Base-by-base conservation (phyloP, 1,140 invertebrate genomes). In the Drosophila hydei region DNA sequence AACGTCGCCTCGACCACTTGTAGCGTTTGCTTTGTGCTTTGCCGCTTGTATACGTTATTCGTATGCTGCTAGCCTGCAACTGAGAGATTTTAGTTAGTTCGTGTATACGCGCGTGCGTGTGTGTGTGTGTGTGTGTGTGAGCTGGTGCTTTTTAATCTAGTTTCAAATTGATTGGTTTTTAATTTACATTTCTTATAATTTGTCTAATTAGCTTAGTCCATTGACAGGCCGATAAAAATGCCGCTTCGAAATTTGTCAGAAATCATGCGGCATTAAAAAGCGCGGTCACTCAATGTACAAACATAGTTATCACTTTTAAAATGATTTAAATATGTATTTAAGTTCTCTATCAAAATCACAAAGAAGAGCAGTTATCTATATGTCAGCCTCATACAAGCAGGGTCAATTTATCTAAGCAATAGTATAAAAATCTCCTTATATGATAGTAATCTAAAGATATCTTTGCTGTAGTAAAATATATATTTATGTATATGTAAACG, bases 1-100 rank as follows among this genome's bases (percentile, higher is more conserved):
- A n/a, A n/a, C n/a, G n/a, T n/a, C 60, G n/a, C 6, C 1, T 33
- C n/a, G 23, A 55, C 75, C 78, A 81, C 78, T 78, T 81, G 78
- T 81, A 36, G 78, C 79, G 52, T 47, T 45, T 50, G 48, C 48
- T 58, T 55, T 71, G 19, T 38, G 21, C 36, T 45, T 58, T 54
- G 48, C 59, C 77, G 47, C 55, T 71, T 71, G 76, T 64, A 79
- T 56, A 55, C 63, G 62, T 55, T 58, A 47, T 50, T 48, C 3
- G 42, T 4, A 1, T 47, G 19, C 19, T 7, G 21, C 25, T 23
- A 18, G 14, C 23, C 9, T 9, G 19, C 23, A 27, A 21, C 47
- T 3, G 36, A 16, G 11, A 25, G 23, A 7, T 30, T 30, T 42
- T 27, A 42, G 8, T 47, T 36, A 40, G 50, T 33, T 3, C 16